Evolutionary conservation across 2,113 vertebrate species (phyloP).

Genomic region (Speoplatyrhinus poulsoni): DNA sequence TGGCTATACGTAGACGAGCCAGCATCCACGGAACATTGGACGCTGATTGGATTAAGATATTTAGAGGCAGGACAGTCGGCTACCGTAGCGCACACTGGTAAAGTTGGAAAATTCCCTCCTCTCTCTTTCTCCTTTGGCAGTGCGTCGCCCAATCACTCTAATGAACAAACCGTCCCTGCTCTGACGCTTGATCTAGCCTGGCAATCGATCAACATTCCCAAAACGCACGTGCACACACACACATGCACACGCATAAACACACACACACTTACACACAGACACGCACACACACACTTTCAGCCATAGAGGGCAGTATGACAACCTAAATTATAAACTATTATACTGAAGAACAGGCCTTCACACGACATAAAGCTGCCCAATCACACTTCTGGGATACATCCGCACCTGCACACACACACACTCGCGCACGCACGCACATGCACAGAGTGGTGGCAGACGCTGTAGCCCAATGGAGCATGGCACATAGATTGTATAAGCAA

Average conservation of each 20-base stretch:
- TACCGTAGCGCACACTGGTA: too few species aligned
- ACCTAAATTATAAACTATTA: constrained; percentile 34
- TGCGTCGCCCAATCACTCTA: too few species aligned
- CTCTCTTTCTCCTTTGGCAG: too few species aligned
- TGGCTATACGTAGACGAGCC: too few species aligned
- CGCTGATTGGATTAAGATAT: too few species aligned
- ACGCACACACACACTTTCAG: constrained; percentile 21
- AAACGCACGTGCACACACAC: constrained; percentile 1
- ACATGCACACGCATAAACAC: background rate
- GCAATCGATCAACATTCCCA: constrained; percentile 58
- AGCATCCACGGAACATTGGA: too few species aligned
- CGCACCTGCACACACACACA: constrained; percentile 4
- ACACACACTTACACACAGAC: background rate
- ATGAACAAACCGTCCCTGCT: too few species aligned
- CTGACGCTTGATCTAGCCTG: constrained; percentile 45
- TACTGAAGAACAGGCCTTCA: constrained; percentile 32
- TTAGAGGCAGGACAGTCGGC: too few species aligned
- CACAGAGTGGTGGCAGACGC: too few species aligned
- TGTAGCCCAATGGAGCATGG: too few species aligned
- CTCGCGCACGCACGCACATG: background rate
- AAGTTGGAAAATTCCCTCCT: too few species aligned
- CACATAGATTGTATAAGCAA: constrained; percentile 42
- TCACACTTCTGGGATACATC: constrained; percentile 16
- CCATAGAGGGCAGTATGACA: constrained; percentile 26
- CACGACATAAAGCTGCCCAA: constrained; percentile 36